A percentile compares a stretch with the other conserved stretches of the same genome.
These are phyloP conservation scores for Camponotus fellah DNA, from an alignment of 2,888 invertebrate genomes.

Conservation along the genomic window DNA sequence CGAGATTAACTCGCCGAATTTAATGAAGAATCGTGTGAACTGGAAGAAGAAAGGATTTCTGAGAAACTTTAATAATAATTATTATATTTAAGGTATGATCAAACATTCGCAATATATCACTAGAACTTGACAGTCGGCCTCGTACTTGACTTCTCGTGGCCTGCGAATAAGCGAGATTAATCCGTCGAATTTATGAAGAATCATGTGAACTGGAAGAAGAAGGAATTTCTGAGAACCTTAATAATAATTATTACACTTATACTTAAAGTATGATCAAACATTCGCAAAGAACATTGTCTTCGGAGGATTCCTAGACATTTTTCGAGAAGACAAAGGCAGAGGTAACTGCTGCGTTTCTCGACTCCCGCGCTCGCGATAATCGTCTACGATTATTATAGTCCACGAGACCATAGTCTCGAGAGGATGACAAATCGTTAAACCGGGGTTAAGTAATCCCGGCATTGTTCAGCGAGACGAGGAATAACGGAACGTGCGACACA, in stretches of 20 bases:
- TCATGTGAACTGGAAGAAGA: neutral
- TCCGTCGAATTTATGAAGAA: neutral
- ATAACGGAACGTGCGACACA: no score
- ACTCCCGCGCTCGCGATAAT: neutral
- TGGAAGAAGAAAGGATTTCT: neutral
- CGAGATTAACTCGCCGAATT: neutral
- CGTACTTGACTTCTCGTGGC: neutral
- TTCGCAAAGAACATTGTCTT: neutral
- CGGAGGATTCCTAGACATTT: neutral
- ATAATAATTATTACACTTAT: neutral
- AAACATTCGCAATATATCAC: neutral
- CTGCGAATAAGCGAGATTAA: neutral
- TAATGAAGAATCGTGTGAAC: neutral
- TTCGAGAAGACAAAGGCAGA: neutral
- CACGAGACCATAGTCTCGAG: neutral
- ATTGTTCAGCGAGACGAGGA: constrained; percentile 20
- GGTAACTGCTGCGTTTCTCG: neutral
- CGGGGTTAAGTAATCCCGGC: constrained; percentile 30
- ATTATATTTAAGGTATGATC: neutral
- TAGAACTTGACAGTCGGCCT: neutral
- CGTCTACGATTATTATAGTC: neutral
- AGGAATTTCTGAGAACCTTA: neutral
- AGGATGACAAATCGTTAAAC: constrained; percentile 12
- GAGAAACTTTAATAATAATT: neutral
- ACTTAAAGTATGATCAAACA: neutral